These are phyloP conservation scores for Argya squamiceps DNA, from an alignment of 2,797 vertebrate genomes.

Conservation along the genomic window DNA sequence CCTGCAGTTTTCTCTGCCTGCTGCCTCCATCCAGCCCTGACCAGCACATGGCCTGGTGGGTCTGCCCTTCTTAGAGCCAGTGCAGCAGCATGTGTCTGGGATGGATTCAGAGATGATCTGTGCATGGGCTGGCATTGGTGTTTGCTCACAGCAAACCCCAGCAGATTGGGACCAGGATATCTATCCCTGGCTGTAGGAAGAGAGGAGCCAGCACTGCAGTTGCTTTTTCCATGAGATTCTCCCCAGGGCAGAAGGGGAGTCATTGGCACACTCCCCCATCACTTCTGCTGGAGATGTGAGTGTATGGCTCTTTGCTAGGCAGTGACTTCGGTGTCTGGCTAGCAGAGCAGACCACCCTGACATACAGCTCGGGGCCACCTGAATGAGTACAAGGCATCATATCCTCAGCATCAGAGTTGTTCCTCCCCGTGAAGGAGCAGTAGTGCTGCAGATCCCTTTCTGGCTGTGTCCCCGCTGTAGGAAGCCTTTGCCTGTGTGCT, in stretches of 20 bases:
- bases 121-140: fast-evolving
- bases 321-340: not conserved
- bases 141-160: not conserved
- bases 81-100: not conserved
- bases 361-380: fast-evolving
- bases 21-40: not conserved
- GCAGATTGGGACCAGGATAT: not conserved
- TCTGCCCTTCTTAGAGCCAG: not conserved
- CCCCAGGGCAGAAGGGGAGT: not conserved
- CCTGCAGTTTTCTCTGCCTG: not conserved
- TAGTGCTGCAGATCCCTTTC: not conserved
- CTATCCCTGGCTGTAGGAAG: not conserved
- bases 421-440: not conserved
- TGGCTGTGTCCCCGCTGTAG: not conserved
- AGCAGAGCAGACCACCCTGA: not conserved
- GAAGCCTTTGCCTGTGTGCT: not conserved
- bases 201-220: not conserved
- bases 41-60: fast-evolving
- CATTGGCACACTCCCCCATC: not conserved
- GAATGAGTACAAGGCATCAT: not conserved
- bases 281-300: not conserved
- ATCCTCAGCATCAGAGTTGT: not conserved
- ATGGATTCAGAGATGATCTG: not conserved
- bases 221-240: not conserved
- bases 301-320: not conserved